Evolutionary conservation across 2,888 invertebrate genomes (phyloP).

Genomic region (Frankliniella intonsa): DNA sequence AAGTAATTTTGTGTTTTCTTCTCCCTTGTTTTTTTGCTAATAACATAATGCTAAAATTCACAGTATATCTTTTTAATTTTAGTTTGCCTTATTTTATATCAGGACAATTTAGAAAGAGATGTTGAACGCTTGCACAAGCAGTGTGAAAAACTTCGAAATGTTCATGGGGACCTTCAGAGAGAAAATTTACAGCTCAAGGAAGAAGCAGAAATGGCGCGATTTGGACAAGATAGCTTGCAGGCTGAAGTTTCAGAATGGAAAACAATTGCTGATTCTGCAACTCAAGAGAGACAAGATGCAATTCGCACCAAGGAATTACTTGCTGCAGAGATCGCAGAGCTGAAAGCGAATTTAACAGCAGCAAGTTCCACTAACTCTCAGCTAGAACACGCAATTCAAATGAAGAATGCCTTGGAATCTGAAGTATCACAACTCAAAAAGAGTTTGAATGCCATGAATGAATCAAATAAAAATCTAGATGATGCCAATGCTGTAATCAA

Average conservation of each 20-base stretch:
- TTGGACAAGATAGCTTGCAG: constrained; percentile 29
- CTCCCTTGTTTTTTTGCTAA: too few relatives aligned
- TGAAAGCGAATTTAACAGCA: background rate
- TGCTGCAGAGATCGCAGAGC: background rate
- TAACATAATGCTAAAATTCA: background rate
- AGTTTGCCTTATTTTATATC: background rate
- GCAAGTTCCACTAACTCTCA: background rate
- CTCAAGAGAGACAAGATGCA: background rate
- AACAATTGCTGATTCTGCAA: constrained; percentile 1
- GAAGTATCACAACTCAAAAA: background rate
- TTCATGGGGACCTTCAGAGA: background rate
- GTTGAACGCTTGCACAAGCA: background rate
- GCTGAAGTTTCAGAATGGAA: constrained; percentile 29
- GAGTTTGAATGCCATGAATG: background rate
- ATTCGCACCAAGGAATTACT: background rate
- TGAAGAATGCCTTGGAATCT: background rate
- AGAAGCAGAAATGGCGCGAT: constrained; percentile 13
- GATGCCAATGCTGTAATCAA: background rate
- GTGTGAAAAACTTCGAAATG: background rate
- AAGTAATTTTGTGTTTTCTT: too few relatives aligned
- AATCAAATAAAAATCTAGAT: background rate
- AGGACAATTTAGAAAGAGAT: background rate
- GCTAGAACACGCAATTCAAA: background rate
- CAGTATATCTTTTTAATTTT: background rate
- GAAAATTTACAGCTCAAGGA: constrained; percentile 7